phyloP scores from a whole-genome alignment of 1,140 invertebrate species.

The Nomia melanderi region DNA sequence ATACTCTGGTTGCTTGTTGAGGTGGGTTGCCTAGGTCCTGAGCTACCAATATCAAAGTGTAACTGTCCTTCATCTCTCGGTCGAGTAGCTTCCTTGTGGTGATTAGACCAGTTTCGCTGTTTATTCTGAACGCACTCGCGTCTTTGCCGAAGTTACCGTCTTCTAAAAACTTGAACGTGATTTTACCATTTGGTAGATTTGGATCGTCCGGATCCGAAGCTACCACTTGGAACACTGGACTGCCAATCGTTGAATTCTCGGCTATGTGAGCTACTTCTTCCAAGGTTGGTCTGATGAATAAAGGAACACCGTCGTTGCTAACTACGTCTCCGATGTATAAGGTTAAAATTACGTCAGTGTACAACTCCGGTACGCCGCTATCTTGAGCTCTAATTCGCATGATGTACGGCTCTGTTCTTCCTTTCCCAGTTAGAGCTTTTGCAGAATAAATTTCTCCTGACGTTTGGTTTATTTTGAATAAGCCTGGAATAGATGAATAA shows the following conservation, averaged over 20 bases:
- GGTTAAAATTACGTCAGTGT: constrained; percentile 84
- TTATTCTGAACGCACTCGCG: constrained; percentile 85
- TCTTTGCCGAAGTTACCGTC: constrained; percentile 84
- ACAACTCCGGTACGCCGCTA: constrained; percentile 84
- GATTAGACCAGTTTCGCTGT: constrained; percentile 86
- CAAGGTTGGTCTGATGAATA: constrained; percentile 86
- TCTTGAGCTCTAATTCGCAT: constrained; percentile 87
- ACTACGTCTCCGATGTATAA: constrained; percentile 91
- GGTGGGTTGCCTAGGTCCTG: constrained; percentile 88
- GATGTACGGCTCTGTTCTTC: constrained; percentile 88
- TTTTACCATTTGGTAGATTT: constrained; percentile 86
- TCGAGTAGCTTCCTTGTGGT: constrained; percentile 86
- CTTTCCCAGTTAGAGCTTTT: constrained; percentile 87
- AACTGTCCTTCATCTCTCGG: constrained; percentile 86
- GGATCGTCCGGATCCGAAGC: constrained; percentile 91
- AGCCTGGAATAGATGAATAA: constrained; percentile 56
- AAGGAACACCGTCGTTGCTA: constrained; percentile 90
- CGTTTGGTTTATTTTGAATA: constrained; percentile 84
- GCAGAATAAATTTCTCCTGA: constrained; percentile 86
- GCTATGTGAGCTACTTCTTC: constrained; percentile 88
- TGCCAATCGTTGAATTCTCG: constrained; percentile 88
- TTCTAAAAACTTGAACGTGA: constrained; percentile 87
- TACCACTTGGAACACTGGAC: constrained; percentile 88
- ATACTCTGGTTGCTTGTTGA: constrained; percentile 87
- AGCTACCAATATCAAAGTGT: constrained; percentile 88